phyloP scores from a whole-genome alignment of 1,140 invertebrate genomes.

The Sarcophaga peregrina region DNA sequence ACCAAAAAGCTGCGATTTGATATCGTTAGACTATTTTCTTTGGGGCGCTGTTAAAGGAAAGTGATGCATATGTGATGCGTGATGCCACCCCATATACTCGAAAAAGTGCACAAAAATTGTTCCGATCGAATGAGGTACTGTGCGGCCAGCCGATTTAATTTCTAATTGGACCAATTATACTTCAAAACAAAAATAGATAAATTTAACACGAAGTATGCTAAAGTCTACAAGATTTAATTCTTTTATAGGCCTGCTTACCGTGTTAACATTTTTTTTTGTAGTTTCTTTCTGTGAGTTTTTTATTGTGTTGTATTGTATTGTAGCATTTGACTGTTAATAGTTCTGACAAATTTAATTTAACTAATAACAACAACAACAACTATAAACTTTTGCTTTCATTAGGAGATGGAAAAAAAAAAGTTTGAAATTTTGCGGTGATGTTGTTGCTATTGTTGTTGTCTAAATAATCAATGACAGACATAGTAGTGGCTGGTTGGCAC shows the following conservation, averaged over 20 bases:
- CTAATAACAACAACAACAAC: conserved; percentile 22
- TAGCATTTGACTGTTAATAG: conserved; percentile 6
- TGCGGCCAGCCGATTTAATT: no score
- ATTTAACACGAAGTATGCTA: not conserved
- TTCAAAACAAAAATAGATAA: not conserved
- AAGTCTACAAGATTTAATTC: not conserved
- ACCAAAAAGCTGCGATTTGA: no score
- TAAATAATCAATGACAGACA: not conserved
- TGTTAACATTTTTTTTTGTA: not conserved
- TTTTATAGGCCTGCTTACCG: not conserved
- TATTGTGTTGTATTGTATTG: no score
- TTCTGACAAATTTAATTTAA: conserved; percentile 27
- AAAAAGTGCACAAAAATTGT: no score
- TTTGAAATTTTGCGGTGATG: not conserved
- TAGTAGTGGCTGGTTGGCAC: no score
- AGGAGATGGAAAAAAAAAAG: not conserved
- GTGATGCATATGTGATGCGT: no score
- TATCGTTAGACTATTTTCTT: no score
- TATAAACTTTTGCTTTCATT: conserved; percentile 24
- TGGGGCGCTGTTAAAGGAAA: no score
- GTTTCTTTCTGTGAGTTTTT: not conserved
- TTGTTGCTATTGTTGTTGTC: not conserved
- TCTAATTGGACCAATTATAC: no score
- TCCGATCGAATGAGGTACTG: no score
- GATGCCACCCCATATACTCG: no score